A percentile compares a stretch with the other conserved stretches of the same genome.
Evolutionary conservation across 2,113 vertebrate genomes (phyloP).

Genomic region (Phrynosoma blainvillii): DNA sequence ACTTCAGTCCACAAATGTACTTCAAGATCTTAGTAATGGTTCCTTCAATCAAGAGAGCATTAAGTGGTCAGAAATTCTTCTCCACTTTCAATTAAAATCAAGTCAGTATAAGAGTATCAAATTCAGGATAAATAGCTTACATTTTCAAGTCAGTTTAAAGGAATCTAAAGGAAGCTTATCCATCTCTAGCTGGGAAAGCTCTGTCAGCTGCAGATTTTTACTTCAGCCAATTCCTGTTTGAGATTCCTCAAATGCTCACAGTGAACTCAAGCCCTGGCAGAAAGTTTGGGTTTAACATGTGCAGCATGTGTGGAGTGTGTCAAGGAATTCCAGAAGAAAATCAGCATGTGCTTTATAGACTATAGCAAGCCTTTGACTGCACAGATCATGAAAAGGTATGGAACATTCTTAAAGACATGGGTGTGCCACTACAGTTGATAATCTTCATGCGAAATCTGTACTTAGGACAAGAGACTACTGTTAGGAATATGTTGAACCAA

Average conservation of each 20-base stretch:
- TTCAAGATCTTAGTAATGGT: not conserved
- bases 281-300: not conserved
- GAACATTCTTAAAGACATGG: no score
- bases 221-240: not conserved
- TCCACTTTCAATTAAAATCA: not conserved
- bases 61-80: not conserved
- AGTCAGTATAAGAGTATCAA: not conserved
- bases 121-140: not conserved
- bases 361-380: no score
- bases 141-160: not conserved
- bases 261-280: not conserved
- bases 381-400: no score
- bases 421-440: no score
- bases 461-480: no score
- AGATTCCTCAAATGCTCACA: not conserved
- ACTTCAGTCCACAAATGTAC: not conserved
- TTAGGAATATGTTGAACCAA: no score
- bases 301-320: no score
- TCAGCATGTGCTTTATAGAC: no score
- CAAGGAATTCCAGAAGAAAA: no score
- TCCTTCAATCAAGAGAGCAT: not conserved
- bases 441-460: no score
- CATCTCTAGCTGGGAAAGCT: not conserved
- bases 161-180: not conserved
- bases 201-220: not conserved